Evolutionary conservation across 1,140 invertebrate genomes (phyloP), one percentile per base, ranked within the genome.

Genomic region (Drosophila mayri): DNA sequence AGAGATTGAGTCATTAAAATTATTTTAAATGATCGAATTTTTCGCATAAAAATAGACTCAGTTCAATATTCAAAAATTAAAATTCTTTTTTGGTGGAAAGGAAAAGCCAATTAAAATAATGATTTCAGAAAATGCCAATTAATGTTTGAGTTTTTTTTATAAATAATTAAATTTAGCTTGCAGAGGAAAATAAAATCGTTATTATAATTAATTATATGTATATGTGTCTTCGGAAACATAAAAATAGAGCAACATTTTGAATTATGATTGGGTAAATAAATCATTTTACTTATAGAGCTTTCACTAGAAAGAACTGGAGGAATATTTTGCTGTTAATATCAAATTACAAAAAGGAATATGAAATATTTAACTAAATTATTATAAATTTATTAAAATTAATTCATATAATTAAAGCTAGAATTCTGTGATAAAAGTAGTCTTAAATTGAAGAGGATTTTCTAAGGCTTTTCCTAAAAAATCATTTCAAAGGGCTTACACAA

Each of bases 21-120:
- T 38, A 54, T 62, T 62, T 28, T 20, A 11, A 61, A 52, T 52
- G 16, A 37, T 60, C 16, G 16, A 60, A 52, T 50, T n/a, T 59
- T 61, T 32, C 11, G 25, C 57, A 30, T 40, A n/a, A 41, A 64
- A 61, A 64, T 64, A 60, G 61, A 60, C 0, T 0, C 32, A 8
- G 25, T 38, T 55, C 30, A 14, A 25, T 54, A 28, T n/a, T 32
- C 25, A 6, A 35, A 43, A 14, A 40, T 37, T 40, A 12, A 37
- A 54, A 63, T 22, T 25, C 16, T 20, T 25, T 28, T 28, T 16
- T n/a, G 49, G 47, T 12, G 25, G 14, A 57, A 55, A 25, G 35
- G 8, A 20, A 32, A 59, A 20, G n/a, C 54, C 28, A 64, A 64
- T 61, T 64, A 64, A 64, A 64, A 64, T 64, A 64, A 64, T 60